Evolutionary conservation across 1,140 invertebrate genomes (phyloP).

Genomic region (Lamellibrachia luymesi): DNA sequence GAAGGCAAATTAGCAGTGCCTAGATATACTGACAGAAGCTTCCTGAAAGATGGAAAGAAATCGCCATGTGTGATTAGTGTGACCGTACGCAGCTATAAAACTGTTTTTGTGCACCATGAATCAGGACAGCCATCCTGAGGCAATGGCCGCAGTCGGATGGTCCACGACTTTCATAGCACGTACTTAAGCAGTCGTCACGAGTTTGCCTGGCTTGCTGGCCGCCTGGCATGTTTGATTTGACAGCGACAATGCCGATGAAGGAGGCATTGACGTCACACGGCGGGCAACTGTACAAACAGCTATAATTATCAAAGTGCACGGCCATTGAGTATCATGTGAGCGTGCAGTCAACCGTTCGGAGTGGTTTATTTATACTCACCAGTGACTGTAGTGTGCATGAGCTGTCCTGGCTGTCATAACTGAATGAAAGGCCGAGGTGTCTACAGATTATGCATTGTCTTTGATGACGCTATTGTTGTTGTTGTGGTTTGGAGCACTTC

Average conservation of each 20-base stretch:
- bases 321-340: background rate
- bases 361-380: background rate
- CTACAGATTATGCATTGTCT: background rate
- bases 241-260: background rate
- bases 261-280: background rate
- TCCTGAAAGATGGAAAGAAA: constrained; percentile 1
- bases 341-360: background rate
- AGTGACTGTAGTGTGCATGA: background rate
- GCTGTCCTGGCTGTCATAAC: background rate
- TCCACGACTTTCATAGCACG: background rate
- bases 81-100: background rate
- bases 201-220: background rate
- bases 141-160: background rate
- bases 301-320: constrained; percentile 5
- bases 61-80: background rate
- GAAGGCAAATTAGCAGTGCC: background rate
- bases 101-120: background rate
- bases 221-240: background rate
- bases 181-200: background rate
- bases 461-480: background rate
- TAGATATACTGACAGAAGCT: background rate
- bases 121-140: background rate
- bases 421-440: background rate
- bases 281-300: background rate
- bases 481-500: background rate